Base-by-base conservation (phyloP, 2,797 vertebrate species). In the Eospalax fontanierii region DNA sequence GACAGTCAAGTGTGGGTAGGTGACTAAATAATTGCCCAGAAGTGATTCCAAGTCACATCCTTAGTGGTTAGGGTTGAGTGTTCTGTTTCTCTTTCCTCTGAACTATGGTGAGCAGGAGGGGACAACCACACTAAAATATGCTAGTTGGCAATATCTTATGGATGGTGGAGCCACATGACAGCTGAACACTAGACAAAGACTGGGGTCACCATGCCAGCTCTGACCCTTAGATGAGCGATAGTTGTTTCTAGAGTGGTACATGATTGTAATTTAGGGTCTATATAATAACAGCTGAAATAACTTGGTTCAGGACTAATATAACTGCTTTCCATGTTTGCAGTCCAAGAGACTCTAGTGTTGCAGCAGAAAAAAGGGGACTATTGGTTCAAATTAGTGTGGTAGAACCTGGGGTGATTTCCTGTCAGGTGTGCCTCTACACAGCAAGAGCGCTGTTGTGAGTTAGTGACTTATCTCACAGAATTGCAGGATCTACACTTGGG, bases 11-110 rank as follows among this genome's bases (percentile, higher is more conserved):
- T 61, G 5, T 71, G 59, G 50, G 24, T 59, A 95, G 26, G 57
- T 76, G 87, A 61, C 54, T 82, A n/a, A 66, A 43, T 68, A 89
- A 46, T 83, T 93, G 28, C 66, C 66, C 24, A 91, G 74, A 78
- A 76, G 18, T 57, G n/a, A 87, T 33, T 95, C 54, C 26, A 66
- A 75, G 80, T 66, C 28, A 54, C 21, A 33, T 30, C 26, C 24
- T 86, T 90, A 35, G 43, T 65, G 73, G 71, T 50, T 22, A 11
- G 30, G 35, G 28, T 43, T 63, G 87, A 35, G 24, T 11, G 1
- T 63, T 82, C 43, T n/a, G 43, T 30, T 84, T 84, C 59, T 92
- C 38, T 46, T 65, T 76, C 16, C 65, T 87, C 81, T 2, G 12
- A 68, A 75, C 40, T 94, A 14, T 68, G 65, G 76, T 43, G 46